Base-by-base conservation (phyloP, 2,113 vertebrate genomes). In the Callaeas wilsoni region DNA sequence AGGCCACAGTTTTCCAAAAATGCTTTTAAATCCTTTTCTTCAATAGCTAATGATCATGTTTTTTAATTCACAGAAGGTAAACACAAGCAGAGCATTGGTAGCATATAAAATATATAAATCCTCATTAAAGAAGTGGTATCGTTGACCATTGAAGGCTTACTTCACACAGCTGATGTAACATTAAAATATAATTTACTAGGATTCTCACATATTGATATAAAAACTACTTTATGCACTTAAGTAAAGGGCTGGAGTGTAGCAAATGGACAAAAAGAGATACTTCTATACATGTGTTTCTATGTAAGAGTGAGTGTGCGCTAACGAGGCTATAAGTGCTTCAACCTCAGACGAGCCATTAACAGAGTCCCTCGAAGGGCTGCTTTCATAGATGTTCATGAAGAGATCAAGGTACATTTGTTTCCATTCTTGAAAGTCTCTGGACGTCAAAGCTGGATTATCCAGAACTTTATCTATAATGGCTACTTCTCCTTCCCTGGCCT, bases 401-500 rank as follows among this genome's bases (percentile, higher is more conserved):
- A 99, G 98, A 96, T 99, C 99, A 93, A 99, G 98, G 98, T 99
- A 99, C 97, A 98, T 98, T 98, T 98, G 97, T 96, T 99, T 99
- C 99, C 99, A 99, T 84, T 99, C 99, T 98, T 99, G 99, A 98
- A 99, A 99, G 97, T 99, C 99, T 97, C 98, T 98, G 96, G 99
- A 99, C 3, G 99, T 99, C 98, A 99, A 98, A 94, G 98, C 98
- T 97, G 99, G 99, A 96, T 98, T 99, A 98, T 99, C 98, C 98
- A 99, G 97, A 97, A 99, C 98, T 98, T 98, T 99, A 97, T 99
- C 99, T 98, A 99, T 99, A 98, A 99, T 97, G 97, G 98, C 98
- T 97, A 99, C 98, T 98, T 99, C 99, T 97, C 99, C 99, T 98
- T 99, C 99, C 98, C 99, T 99, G 98, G 99, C 99, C 99, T 99